A percentile compares a stretch with the other conserved stretches of the same genome.
Conservation (phyloP, 35 echinoderm and acorn worm genomes). For the Amphiura filiformis region DNA sequence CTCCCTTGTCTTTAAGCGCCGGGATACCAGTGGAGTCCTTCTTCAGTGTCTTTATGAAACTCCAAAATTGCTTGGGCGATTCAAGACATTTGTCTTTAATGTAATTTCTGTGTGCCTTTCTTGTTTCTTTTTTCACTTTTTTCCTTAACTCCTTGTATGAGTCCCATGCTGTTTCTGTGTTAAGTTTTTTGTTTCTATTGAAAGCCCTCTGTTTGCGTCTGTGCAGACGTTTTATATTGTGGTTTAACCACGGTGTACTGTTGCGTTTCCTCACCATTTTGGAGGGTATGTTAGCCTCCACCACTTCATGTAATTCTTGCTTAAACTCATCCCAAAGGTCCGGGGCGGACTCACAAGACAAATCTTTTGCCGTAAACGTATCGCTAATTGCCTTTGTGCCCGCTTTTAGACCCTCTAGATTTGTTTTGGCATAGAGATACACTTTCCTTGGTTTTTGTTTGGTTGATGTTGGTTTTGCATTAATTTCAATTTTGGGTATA, state of each 20-base stretch:
- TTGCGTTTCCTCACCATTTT: background rate
- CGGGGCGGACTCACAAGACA: background rate
- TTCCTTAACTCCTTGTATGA: background rate
- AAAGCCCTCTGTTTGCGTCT: background rate
- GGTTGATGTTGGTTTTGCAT: background rate
- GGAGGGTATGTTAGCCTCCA: background rate
- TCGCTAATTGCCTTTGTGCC: background rate
- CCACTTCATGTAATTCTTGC: background rate
- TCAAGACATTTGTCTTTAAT: background rate
- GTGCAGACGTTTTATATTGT: background rate
- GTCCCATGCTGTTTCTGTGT: background rate
- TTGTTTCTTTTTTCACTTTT: background rate
- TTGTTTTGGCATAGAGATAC: background rate
- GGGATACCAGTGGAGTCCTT: constrained; percentile 1
- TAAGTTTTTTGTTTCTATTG: background rate
- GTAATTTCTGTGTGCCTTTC: constrained; percentile 10
- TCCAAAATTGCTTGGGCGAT: constrained; percentile 1
- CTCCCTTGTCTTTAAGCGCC: background rate
- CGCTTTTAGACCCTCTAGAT: background rate
- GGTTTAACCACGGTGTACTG: background rate
- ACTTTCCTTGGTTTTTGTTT: constrained; percentile 11
- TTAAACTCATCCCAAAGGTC: background rate
- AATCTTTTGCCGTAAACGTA: background rate
- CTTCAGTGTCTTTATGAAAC: constrained; percentile 12
- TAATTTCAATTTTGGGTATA: background rate